phyloP scores from a whole-genome alignment of 1,140 invertebrate species.

The Orius insidiosus region DNA sequence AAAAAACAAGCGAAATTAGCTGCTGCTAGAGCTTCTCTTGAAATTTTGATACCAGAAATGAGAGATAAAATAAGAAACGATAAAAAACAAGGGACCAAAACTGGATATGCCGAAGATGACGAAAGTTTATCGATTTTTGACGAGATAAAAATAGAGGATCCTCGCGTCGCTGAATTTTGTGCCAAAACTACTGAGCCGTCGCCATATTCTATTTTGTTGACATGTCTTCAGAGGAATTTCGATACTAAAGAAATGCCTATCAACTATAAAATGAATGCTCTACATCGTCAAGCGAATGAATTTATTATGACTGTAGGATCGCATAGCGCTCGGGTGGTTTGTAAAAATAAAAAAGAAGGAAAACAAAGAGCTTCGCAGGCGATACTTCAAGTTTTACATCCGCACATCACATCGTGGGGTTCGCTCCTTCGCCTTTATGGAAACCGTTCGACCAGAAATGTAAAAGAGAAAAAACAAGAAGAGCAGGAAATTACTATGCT shows the following conservation, averaged over 20 bases:
- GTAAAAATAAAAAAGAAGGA: conserved; percentile 95
- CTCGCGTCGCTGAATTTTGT: conserved; percentile 82
- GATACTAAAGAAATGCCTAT: conserved; percentile 78
- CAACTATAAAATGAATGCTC: conserved; percentile 66
- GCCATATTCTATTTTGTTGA: conserved; percentile 81
- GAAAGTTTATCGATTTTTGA: conserved; percentile 60
- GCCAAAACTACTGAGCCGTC: conserved; percentile 89
- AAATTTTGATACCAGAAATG: conserved; percentile 89
- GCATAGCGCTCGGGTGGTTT: conserved; percentile 70
- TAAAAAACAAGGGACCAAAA: conserved; percentile 9
- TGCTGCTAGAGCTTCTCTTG: conserved; percentile 73
- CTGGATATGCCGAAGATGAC: not conserved
- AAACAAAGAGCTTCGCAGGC: conserved; percentile 90
- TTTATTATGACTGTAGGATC: conserved; percentile 92
- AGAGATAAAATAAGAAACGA: conserved; percentile 33
- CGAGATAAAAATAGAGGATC: conserved; percentile 85
- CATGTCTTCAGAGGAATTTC: conserved; percentile 82
- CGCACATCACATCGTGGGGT: conserved; percentile 88
- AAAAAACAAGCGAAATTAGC: conserved; percentile 91
- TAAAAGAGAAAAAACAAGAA: conserved; percentile 86
- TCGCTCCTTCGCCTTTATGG: conserved; percentile 84
- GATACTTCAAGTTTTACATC: conserved; percentile 80
- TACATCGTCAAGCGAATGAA: conserved; percentile 85
- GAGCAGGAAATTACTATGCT: conserved; percentile 86
- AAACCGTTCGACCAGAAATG: conserved; percentile 75